Base-by-base conservation (phyloP, 2,113 vertebrate species). In the Rhea pennata region DNA sequence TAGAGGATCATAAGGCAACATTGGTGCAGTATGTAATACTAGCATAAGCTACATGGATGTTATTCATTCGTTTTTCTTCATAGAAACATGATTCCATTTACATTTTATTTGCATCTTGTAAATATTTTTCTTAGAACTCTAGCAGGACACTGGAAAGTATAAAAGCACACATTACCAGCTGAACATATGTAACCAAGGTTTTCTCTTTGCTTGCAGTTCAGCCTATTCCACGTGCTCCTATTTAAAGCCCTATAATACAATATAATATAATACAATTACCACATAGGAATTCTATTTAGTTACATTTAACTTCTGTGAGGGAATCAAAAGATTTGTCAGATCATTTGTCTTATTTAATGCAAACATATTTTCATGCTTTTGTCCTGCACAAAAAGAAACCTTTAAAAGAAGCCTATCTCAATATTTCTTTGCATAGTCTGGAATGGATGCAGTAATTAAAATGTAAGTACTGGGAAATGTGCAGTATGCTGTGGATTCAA, bases 1-100 rank as follows among this genome's bases (percentile, higher is more conserved):
- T 98, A 96, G 90, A 98, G 98, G 98, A 98, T 96, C 97, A 92
- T 97, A 98, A 97, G 98, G 98, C 98, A 98, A 94, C 97, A 74
- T 98, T 98, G 98, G 98, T 98, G 96, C 91, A 95, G 87, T 87
- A 24, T 93, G 81, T 91, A 82, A 95, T 93, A 92, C 40, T 78
- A 36, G 71, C 6, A 56, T 27, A 67, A 93, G 23, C 73, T 95
- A 21, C 24, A 82, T 80, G 29, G 61, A 66, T 61, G 67, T 40
- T 80, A 51, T 88, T 95, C 53, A 77, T 75, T 88, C 78, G 51
- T 84, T 96, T 88, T 81, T 76, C 70, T 95, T 69, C 64, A 82
- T 23, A 73, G 78, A 90, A 96, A 72, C 33, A 56, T 6, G 42
- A 96, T 36, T 53, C 54, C 14, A 2, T 81, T 69, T 74, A 90